Evolutionary conservation across 2,888 invertebrate species (phyloP), one percentile per base, ranked within the genome.

Genomic region (Agrotis exclamationis): DNA sequence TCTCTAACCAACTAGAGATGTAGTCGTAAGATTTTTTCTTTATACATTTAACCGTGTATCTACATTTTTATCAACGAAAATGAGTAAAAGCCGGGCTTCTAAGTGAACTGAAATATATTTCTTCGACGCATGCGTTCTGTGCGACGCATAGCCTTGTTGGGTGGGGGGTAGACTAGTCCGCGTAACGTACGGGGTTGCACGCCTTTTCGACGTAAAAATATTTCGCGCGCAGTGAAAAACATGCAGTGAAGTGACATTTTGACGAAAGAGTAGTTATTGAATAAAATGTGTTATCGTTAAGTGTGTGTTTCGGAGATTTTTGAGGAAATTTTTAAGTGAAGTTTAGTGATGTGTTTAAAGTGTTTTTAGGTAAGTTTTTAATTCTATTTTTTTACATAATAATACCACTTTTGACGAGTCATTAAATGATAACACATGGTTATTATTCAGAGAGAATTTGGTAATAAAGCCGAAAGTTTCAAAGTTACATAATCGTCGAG

Each of bases 171-270:
- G 82, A 84, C n/a, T 11, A 63, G n/a, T 59, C 53, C 84, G 80
- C 68, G 82, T 63, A 20, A 50, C 79, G 66, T 70, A 50, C 59
- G 78, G 64, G 79, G 74, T 58, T 71, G 80, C 84, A 84, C 88
- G 88, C 68, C 65, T 80, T 82, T 80, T 53, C 28, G 5, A 71
- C 67, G 71, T 74, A 60, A 44, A 67, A 50, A 50, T 39, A 50
- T 76, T 67, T 72, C 80, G 82, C 80, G 84, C 86, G 87, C 63
- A 75, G 76, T 80, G 76, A 33, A 76, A 74, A 78, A 78, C 79
- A 85, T 86, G 84, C 79, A 80, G 87, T 88, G 88, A 84, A 80
- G 85, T 86, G 86, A 76, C 83, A 78, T 56, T 85, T 53, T 51
- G 60, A 72, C 71, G 79, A 76, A 79, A 79, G 64, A 57, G 7